Base-by-base conservation (phyloP, 2,113 vertebrate species). In the Quiscalus mexicanus region DNA sequence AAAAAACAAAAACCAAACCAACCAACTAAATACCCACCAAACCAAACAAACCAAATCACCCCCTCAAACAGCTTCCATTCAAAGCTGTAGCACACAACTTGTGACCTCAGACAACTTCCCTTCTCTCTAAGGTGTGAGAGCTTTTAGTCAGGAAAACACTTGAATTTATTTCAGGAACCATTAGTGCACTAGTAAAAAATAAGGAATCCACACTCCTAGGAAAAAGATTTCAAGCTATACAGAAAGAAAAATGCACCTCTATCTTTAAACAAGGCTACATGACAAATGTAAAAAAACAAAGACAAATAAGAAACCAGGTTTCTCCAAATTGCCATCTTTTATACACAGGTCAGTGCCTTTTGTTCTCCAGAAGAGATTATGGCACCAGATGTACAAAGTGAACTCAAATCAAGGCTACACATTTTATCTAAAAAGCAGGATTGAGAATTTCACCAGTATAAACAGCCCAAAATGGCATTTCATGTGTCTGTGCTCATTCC, bases 1-100 rank as follows among this genome's bases (percentile, higher is more conserved):
- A 49, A 24, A 24, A 14, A 25, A 25, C 3, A 21, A 21, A 21
- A 45, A 11, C 11, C 31, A 10, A 30, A 53, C 16, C 6, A 53
- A 53, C 16, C 27, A 18, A 53, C 10, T 4, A 24, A 12, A 60
- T 16, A 3, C 9, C 7, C 9, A 18, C 19, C 9, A 42, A 49
- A 41, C 2, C 23, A 49, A 59, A 49, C 9, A 42, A 49, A 41
- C 2, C 23, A 49, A 59, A 49, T 8, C 4, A 14, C 0, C 1
- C 4, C 7, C 9, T 25, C 4, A 9, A 39, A 65, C 4, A 28
- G 2, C 16, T 76, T 62, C 13, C 25, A 18, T 33, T 28, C 1
- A 0, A 39, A 65, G 6, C 22, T 70, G 21, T 12, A 23, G 16
- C 42, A 52, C 15, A 25, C 0, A 3, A 11, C 4, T 31, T 45